Evolutionary conservation across 2,113 vertebrate genomes (phyloP).

Genomic region (Syrmaticus mikado): DNA sequence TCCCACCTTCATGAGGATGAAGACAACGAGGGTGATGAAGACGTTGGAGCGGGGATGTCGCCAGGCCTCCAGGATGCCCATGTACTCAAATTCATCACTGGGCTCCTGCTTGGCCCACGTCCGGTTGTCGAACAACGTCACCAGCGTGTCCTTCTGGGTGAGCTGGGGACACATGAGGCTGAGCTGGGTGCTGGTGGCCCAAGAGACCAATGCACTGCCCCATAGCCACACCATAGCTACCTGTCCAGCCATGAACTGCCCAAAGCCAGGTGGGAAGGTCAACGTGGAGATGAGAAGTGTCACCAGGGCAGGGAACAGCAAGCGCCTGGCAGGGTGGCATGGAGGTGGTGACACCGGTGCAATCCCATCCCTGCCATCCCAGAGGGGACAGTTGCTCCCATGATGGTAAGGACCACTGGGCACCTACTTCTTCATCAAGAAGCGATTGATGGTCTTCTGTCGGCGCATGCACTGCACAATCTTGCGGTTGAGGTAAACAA

Average conservation of each 20-base stretch:
- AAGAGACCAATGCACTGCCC: background rate
- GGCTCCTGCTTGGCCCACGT: constrained; percentile 94
- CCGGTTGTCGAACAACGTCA: constrained; percentile 94
- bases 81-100: constrained; percentile 88
- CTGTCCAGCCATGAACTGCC: constrained; percentile 98
- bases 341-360: background rate
- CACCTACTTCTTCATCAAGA: constrained; percentile 99
- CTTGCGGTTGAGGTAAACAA: constrained; percentile 95
- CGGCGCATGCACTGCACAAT: constrained; percentile 98
- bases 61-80: constrained; percentile 89
- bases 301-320: constrained; percentile 93
- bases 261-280: constrained; percentile 95
- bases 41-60: constrained; percentile 90
- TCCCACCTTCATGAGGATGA: constrained; percentile 97
- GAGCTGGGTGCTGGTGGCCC: background rate
- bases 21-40: constrained; percentile 93
- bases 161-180: constrained; percentile 76
- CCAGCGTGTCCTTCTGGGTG: constrained; percentile 95
- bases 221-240: constrained; percentile 50
- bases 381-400: background rate
- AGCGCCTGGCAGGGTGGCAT: constrained; percentile 76
- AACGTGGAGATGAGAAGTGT: constrained; percentile 91
- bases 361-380: background rate
- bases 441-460: constrained; percentile 97
- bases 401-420: rapidly evolving